Evolutionary conservation across 2,113 vertebrate species (phyloP), one percentile per base, ranked within the genome.

Genomic region (Willisornis vidua): DNA sequence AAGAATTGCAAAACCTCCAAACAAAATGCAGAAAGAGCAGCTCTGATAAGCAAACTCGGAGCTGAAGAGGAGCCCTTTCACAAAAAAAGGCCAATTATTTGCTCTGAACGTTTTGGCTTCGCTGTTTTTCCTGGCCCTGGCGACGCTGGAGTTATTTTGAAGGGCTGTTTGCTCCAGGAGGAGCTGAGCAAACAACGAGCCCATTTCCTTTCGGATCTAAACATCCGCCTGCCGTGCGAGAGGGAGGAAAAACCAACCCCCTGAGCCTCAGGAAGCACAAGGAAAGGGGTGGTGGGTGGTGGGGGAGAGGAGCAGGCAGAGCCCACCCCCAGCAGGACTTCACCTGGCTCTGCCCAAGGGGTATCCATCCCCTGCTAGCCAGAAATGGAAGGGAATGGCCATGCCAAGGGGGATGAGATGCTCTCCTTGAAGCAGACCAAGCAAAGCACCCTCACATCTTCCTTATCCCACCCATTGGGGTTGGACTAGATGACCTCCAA

Each of bases 201-300:
- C 72, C 13, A 14, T 94, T 97, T 97, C 96, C 97, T 89, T 23
- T 93, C 70, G 23, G 82, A 94, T 94, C 97, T 96, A 97, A 97
- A 97, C 96, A 97, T 97, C 97, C 96, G 95, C 26, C 33, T 87
- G 93, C 81, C 63, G 75, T 96, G 95, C 22, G 31, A 90, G 93
- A 59, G 0, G 65, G 82, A 95, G 79, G 86, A 14, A 71, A 79
- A 73, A 18, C 17, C 45, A 33, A 2, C 39, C 57, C 29, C 0
- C 3, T 18, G 83, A 10, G 66, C 9, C 74, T 93, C 61, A 52
- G 95, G 89, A 78, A 95, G 52, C 4, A 0, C 46, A 6, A 22
- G 54, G 78, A 24, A 54, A 91, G 31, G 75, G 73, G 37, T 3
- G 41, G 57, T 45, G 54, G 68, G 78, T 52, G 88, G 31, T 15